Conservation (phyloP, 2,113 vertebrate species). For the Trichechus manatus region DNA sequence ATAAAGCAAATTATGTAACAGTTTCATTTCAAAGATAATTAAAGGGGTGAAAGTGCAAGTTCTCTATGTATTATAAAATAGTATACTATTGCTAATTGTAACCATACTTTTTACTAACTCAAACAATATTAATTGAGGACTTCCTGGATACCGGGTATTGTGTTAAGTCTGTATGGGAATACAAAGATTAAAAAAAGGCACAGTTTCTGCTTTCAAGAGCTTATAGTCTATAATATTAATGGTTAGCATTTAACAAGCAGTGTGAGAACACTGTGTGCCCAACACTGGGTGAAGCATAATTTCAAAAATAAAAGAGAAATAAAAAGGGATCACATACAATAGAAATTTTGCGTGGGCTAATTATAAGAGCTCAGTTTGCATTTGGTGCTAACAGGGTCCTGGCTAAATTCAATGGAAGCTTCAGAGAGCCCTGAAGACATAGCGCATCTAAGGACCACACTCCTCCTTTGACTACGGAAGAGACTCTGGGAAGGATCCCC, state of each 20-base stretch:
- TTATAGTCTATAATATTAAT: background rate
- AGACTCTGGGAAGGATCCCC: background rate
- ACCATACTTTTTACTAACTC: constrained; percentile 12
- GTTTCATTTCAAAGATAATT: constrained; percentile 46
- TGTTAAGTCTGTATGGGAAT: background rate
- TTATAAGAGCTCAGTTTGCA: background rate
- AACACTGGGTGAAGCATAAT: background rate
- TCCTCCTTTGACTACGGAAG: background rate
- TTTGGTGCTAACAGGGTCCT: background rate
- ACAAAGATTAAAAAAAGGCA: background rate
- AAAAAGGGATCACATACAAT: background rate
- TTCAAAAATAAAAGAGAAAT: background rate
- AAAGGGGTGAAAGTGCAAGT: background rate
- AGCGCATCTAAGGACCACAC: background rate
- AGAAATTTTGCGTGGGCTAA: background rate
- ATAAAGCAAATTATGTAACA: background rate
- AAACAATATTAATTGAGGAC: background rate
- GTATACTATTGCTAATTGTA: background rate
- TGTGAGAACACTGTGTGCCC: background rate
- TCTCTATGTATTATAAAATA: background rate
- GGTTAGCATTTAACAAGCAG: background rate
- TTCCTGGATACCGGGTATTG: background rate
- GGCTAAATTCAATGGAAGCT: background rate
- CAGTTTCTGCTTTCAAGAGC: background rate
- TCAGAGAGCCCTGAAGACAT: background rate